Evolutionary conservation across 2,113 vertebrate species (phyloP), one percentile per base, ranked within the genome.

Genomic region (Diphyllodes magnificus): DNA sequence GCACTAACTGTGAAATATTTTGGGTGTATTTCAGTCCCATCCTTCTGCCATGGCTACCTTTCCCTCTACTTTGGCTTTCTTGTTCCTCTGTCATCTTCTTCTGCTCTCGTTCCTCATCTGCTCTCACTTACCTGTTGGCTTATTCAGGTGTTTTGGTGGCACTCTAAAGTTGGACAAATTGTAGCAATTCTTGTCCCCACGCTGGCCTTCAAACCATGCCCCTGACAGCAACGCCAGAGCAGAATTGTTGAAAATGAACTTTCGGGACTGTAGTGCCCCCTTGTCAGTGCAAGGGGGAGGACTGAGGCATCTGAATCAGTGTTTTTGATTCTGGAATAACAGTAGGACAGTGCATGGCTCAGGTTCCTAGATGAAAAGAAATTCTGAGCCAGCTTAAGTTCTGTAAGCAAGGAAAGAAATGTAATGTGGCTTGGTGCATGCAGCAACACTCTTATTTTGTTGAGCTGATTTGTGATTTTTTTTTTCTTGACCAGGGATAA

Each of bases 371-470:
- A 53, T 30, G 7, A 21, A 76, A 82, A 66, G 1, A 59, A 77
- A 35, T 45, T 78, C 47, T 53, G n/a, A 78, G 54, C 47, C 56
- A 39, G 73, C 30, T 54, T 31, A 66, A 35, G 22, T 33, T 60
- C 61, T 0, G 0, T 22, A 30, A 76, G 42, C 0, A 0, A 76
- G 47, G 69, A n/a, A 35, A 2, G 56, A 78, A 45, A 42, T 39
- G 28, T n/a, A 10, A 13, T 6, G 59, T 40, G 40, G 31, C 37
- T 56, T 53, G 71, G 45, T 72, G 56, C 77, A 16, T 1, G 1
- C 40, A 39, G 53, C 45, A 44, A 24, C 54, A 17, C 0, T 0
- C 37, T 88, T 69, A 27, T 47, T 92, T 51, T 82, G 15, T 44
- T 54, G 65, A 82, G 42, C 69, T 84, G 33, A 56, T 68, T 56